phyloP scores from a whole-genome alignment of 2,888 invertebrate species.

The Apoderus coryli region DNA sequence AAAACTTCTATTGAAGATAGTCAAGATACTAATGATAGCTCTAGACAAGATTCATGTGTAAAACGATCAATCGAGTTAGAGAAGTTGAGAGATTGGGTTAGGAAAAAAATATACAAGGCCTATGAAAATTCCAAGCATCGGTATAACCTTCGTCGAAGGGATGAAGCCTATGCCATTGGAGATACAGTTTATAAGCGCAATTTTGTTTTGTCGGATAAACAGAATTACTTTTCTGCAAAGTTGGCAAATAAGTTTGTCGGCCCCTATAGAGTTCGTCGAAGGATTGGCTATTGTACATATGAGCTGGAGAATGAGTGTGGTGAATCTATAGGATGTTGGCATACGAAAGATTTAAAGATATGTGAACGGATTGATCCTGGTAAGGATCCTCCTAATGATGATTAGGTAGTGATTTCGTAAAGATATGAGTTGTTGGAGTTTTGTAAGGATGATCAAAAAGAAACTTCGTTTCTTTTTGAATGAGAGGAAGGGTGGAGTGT shows the following conservation, averaged over 20 bases:
- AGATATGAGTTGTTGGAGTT: too few species aligned
- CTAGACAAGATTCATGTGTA: not conserved
- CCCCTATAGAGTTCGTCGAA: slow-evolving; percentile 7
- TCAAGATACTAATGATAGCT: not conserved
- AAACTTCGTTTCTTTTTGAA: too few species aligned
- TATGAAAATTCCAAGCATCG: slow-evolving; percentile 10
- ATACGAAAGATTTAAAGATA: slow-evolving; percentile 6
- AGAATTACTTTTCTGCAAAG: slow-evolving; percentile 16
- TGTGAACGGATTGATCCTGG: too few species aligned
- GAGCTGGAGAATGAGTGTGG: slow-evolving; percentile 9
- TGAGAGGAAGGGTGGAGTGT: too few species aligned
- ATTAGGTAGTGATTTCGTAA: too few species aligned
- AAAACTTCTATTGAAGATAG: too few species aligned
- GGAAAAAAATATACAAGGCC: slow-evolving; percentile 6
- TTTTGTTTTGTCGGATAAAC: slow-evolving; percentile 14
- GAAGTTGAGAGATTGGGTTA: slow-evolving; percentile 6
- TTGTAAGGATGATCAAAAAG: too few species aligned
- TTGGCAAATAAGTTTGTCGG: slow-evolving; percentile 12
- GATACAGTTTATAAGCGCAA: slow-evolving; percentile 15
- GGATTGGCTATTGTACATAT: slow-evolving; percentile 10
- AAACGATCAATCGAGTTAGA: not conserved
- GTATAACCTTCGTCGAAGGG: slow-evolving; percentile 13
- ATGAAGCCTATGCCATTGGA: slow-evolving; percentile 9
- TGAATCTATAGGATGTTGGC: slow-evolving; percentile 11
- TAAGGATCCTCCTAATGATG: too few species aligned